Evolutionary conservation across 64 coral and sea anemone genomes (phyloP).

Genomic region (Montipora sp.): DNA sequence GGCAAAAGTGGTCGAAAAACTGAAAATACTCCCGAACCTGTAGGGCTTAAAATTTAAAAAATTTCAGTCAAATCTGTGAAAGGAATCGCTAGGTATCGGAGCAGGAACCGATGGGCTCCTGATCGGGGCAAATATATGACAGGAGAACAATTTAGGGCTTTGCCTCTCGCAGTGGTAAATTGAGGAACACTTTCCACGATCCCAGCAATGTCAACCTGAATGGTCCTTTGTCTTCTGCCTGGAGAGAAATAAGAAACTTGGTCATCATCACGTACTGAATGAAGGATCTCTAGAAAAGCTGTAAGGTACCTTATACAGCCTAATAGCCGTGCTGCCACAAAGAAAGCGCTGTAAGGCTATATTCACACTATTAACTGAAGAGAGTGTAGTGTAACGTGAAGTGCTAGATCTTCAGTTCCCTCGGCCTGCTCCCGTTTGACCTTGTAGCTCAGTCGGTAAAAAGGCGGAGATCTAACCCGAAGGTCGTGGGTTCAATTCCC

Average conservation of each 20-base stretch:
- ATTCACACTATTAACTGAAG: background rate
- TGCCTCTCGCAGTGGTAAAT: conserved; percentile 1
- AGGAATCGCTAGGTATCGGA: background rate
- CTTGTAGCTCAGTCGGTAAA: too few species aligned
- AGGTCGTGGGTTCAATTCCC: too few species aligned
- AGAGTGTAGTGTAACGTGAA: too few species aligned
- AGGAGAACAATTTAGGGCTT: background rate
- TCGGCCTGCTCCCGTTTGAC: too few species aligned
- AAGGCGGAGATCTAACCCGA: too few species aligned
- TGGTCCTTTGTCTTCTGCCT: background rate
- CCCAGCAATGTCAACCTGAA: background rate
- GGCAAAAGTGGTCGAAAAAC: background rate
- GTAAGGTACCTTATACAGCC: background rate
- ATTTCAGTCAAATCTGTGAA: background rate
- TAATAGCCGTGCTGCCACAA: background rate
- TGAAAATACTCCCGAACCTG: background rate
- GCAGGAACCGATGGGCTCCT: background rate
- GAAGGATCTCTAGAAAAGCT: background rate
- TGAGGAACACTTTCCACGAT: background rate
- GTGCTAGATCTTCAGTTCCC: too few species aligned
- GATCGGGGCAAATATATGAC: background rate
- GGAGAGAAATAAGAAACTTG: conserved; percentile 1
- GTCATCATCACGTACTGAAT: background rate
- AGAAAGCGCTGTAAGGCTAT: background rate
- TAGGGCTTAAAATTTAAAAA: background rate